Evolutionary conservation across 1,140 invertebrate species (phyloP).

Genomic region (honey bee (Apis mellifera)): DNA sequence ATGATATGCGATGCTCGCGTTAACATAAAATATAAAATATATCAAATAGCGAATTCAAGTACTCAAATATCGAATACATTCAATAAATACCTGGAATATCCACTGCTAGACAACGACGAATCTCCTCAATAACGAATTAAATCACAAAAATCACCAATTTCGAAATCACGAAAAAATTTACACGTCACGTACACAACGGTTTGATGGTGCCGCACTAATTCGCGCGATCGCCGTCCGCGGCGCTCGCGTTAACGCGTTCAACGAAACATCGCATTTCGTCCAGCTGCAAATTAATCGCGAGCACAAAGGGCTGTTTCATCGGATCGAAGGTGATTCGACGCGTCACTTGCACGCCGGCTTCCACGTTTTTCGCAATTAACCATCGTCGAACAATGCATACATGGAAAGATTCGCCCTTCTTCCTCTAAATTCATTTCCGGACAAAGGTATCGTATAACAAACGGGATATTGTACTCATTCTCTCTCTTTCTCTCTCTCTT

Average conservation of each 20-base stretch:
- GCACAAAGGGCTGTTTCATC: constrained; percentile 4
- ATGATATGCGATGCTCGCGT: no score
- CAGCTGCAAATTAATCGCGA: constrained; percentile 21
- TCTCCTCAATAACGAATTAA: no score
- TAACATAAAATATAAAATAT: no score
- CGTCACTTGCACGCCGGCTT: constrained; percentile 7
- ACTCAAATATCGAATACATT: no score
- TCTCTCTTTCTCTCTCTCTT: no score
- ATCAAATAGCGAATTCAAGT: no score
- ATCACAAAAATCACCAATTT: no score
- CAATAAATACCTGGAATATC: no score
- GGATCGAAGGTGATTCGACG: constrained; percentile 11
- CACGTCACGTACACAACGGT: neutral
- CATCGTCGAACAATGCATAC: neutral
- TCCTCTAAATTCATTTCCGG: constrained; percentile 1
- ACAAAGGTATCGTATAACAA: neutral
- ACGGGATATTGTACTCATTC: neutral
- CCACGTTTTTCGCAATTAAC: constrained; percentile 1
- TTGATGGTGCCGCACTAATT: constrained; percentile 15
- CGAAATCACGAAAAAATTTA: no score
- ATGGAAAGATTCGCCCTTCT: no score
- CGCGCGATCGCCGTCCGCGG: constrained; percentile 11
- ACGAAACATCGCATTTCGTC: constrained; percentile 12
- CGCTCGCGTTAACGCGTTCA: neutral
- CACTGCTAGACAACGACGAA: no score